Base-by-base conservation (phyloP, 2,113 vertebrate genomes). In the Grantiella picta region DNA sequence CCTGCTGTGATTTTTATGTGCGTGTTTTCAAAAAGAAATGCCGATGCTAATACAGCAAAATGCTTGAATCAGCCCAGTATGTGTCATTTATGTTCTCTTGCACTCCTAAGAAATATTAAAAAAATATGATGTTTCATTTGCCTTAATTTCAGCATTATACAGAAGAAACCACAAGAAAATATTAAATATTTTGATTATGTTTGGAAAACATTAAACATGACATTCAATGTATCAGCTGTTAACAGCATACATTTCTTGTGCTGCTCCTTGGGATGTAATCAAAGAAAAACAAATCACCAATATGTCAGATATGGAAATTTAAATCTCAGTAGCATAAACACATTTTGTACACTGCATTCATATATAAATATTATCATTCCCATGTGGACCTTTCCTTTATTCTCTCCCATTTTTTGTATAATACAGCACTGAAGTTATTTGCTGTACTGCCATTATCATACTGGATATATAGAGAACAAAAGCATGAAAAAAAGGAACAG, bases 351-450 rank as follows among this genome's bases (percentile, higher is more conserved):
- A 2, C 57, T 73, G 57, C 28, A 47, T 61, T 92, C 60, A 76
- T 85, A 87, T 95, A 96, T 90, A 89, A 97, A 96, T 97, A 95
- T 97, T 94, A 94, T 52, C 49, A 33, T 86, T 94, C 90, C 85
- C 64, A 63, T 68, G 61, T 56, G 81, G 45, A 71, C 23, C 2
- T 82, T 94, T 81, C 56, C 29, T 84, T 86, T 93, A 68, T 82
- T 86, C 6, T 90, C 88, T 94, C 53, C 24, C 15, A 56, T 87
- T 78, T 80, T 93, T 94, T 78, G 6, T 65, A 45, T 81, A 85
- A 91, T 78, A 44, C 22, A 56, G 4, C 2, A 4, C 36, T 75
- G 71, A 87, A 92, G 12, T 82, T 75, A 76, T 95, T 93, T 97
- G 36, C 57, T 71, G 12, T 50, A 64, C 42, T 44, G 15, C 19